Evolutionary conservation across 2,797 vertebrate genomes (phyloP).

Genomic region (Phoeniculus purpureus): DNA sequence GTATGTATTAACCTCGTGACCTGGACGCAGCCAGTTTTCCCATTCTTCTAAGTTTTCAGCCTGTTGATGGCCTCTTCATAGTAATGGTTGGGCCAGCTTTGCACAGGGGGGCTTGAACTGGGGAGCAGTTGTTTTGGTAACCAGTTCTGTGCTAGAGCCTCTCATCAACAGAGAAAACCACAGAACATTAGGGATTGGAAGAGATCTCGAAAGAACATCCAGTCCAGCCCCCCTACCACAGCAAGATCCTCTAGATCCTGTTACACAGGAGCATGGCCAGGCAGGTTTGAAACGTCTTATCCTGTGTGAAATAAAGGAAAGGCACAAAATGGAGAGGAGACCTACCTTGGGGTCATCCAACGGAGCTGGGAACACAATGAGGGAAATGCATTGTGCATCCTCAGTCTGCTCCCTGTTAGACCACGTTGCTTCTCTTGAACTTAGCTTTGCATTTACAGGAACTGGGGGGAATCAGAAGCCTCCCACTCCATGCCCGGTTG

Average conservation of each 20-base stretch:
- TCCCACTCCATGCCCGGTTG: slow-evolving; percentile 83
- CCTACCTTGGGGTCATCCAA: fast-evolving
- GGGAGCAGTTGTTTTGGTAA: not conserved
- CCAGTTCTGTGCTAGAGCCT: not conserved
- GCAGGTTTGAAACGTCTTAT: no score
- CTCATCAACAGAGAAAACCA: not conserved
- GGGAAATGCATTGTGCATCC: fast-evolving
- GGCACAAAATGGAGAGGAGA: not conserved
- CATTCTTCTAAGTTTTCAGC: not conserved
- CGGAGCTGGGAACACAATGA: not conserved
- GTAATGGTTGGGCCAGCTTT: not conserved
- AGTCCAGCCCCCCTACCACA: no score
- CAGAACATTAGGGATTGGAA: no score
- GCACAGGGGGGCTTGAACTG: not conserved
- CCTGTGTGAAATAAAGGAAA: not conserved
- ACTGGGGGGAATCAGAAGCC: slow-evolving; percentile 86
- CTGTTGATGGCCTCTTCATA: not conserved
- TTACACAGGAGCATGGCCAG: no score
- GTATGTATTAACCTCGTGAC: not conserved
- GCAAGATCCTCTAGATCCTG: no score
- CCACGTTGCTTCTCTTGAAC: fast-evolving
- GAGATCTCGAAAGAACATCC: no score
- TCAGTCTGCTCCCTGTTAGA: not conserved
- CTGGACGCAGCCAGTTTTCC: not conserved
- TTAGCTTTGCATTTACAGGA: slow-evolving; percentile 71